Evolutionary conservation across 2,113 vertebrate genomes (phyloP).

Genomic region (Donacobius atricapilla): DNA sequence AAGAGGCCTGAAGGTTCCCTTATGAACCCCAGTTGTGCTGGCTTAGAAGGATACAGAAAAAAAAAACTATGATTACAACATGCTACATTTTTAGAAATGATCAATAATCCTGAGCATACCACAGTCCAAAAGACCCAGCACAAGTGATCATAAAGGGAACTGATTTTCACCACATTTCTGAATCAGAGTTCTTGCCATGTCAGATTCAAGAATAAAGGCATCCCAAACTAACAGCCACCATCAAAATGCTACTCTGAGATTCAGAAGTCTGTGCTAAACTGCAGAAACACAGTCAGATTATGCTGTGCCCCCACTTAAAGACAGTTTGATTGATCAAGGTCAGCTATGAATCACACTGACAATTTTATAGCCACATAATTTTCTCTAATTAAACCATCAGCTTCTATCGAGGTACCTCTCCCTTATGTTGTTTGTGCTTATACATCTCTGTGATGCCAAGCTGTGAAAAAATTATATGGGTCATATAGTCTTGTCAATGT

Average conservation of each 20-base stretch:
- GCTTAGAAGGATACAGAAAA: not conserved
- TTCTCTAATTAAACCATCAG: constrained; percentile 17
- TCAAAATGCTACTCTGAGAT: not conserved
- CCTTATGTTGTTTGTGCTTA: constrained; percentile 25
- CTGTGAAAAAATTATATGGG: not conserved
- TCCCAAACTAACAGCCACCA: not conserved
- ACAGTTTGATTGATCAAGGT: constrained; percentile 20
- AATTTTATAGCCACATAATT: constrained; percentile 20
- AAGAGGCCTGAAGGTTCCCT: not conserved
- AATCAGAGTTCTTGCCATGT: not conserved
- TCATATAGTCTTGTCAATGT: not conserved
- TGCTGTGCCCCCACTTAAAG: not conserved
- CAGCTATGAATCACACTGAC: not conserved
- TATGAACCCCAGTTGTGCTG: not conserved
- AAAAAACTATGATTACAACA: not conserved
- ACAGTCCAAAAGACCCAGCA: not conserved
- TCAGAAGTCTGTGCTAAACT: not conserved
- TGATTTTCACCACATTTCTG: not conserved
- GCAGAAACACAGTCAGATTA: not conserved
- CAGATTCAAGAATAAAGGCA: not conserved
- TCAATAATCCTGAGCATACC: not conserved
- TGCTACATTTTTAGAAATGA: not conserved
- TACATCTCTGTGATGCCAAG: not conserved
- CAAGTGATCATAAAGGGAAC: not conserved
- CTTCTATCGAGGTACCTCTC: not conserved